phyloP scores from a whole-genome alignment of 2,888 invertebrate species.

The Ypsolopha scabrella region DNA sequence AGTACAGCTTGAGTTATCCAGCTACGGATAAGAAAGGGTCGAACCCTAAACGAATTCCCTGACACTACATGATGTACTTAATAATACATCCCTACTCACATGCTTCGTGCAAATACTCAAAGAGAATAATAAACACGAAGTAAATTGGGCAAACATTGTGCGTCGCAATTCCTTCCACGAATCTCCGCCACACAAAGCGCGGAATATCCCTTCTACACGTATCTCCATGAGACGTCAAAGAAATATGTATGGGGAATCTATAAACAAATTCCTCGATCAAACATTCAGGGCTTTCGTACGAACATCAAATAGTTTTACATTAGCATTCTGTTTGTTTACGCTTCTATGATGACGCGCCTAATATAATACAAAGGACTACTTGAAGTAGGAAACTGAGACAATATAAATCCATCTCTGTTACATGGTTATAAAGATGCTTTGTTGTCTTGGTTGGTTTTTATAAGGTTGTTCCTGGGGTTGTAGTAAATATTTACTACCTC shows the following conservation, averaged over 20 bases:
- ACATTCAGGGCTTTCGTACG: constrained; percentile 21
- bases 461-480: no score
- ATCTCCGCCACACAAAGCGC: not conserved
- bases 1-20: no score
- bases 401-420: no score
- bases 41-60: no score
- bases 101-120: constrained; percentile 11
- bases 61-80: not conserved
- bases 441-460: no score
- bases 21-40: no score
- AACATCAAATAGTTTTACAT: constrained; percentile 57
- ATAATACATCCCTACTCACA: constrained; percentile 1
- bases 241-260: constrained; percentile 16
- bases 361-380: constrained; percentile 12
- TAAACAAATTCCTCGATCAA: constrained; percentile 14
- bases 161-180: not conserved
- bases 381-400: no score
- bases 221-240: constrained; percentile 11
- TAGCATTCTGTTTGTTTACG: constrained; percentile 39
- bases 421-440: no score
- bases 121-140: constrained; percentile 3
- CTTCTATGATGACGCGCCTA: constrained; percentile 22
- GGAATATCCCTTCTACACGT: constrained; percentile 11
- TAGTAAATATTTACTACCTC: no score
- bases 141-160: constrained; percentile 3